Base-by-base conservation (phyloP, 2,113 vertebrate genomes). In the western clawed frog (Xenopus tropicalis) region DNA sequence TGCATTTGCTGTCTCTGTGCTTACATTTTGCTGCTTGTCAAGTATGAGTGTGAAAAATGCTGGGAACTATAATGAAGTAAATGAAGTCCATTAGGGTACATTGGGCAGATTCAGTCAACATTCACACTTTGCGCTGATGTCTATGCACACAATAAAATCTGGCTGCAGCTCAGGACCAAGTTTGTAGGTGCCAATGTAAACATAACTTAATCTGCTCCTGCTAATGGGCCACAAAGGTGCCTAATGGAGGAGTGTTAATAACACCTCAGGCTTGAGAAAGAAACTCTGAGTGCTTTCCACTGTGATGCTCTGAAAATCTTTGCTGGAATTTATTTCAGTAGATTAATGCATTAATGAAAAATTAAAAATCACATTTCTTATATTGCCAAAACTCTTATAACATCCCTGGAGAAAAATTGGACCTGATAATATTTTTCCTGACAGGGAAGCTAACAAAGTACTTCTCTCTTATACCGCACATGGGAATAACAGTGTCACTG, bases 121-220 rank as follows among this genome's bases (percentile, higher is more conserved):
- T 72, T 82, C 69, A 78, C 80, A 77, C 81, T 79, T 81, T 72
- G 29, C 57, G 70, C 72, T 77, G 79, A 77, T 63, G 77, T 68
- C 78, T 83, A 80, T 82, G 61, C 77, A 87, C 85, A 83, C 80
- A 83, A 9, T 67, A 78, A 79, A 82, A 61, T 80, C 81, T 85
- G 69, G 37, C 74, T 84, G 83, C 69, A 66, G 72, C 52, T 70
- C 79, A 77, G 82, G 77, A 78, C 86, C 20, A 75, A 77, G 72
- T 23, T 77, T 85, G 52, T 16, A 79, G 82, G 80, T 80, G 80
- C 77, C 82, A 86, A 86, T 80, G 69, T 77, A 87, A 89, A 85
- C 81, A 81, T 72, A 70, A 70, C 71, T 79, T 24, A 81, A 78
- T 68, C 61, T 79, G 69, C 64, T 79, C 77, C 69, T 61, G 52